A percentile compares a stretch with the other conserved stretches of the same genome.
phyloP scores from a whole-genome alignment of 1,140 invertebrate genomes.

The Leptinotarsa texana region DNA sequence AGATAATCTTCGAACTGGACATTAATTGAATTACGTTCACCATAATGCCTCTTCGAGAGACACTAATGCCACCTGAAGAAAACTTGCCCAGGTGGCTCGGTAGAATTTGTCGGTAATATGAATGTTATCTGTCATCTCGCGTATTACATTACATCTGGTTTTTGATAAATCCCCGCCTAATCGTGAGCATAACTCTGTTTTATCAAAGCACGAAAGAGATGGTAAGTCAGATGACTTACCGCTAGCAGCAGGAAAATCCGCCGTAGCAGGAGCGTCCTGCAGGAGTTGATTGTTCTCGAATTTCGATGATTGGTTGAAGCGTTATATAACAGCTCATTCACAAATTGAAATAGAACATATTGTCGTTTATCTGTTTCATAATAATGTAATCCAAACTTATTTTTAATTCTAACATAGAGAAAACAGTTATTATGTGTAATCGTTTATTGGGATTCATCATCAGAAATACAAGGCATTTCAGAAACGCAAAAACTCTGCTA shows the following conservation, averaged over 20 bases:
- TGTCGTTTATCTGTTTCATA: no score
- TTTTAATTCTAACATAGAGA: no score
- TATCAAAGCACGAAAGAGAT: conserved; percentile 3
- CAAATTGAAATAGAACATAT: no score
- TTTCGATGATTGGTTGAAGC: no score
- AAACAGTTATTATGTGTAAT: no score
- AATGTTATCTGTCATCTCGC: conserved; percentile 14
- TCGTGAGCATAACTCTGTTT: conserved; percentile 18
- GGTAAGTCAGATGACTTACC: conserved; percentile 41
- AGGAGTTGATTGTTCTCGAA: conserved; percentile 46
- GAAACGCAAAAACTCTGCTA: no score
- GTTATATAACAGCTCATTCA: no score
- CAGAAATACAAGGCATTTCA: no score
- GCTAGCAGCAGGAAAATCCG: conserved; percentile 28
- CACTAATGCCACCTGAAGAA: conserved; percentile 13
- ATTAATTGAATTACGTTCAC: conserved; percentile 24
- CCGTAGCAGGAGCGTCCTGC: conserved; percentile 52
- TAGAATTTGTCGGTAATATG: conserved; percentile 12
- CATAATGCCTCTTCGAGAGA: conserved; percentile 18
- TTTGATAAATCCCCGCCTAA: conserved; percentile 14
- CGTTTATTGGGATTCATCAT: no score
- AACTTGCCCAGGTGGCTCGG: conserved; percentile 21
- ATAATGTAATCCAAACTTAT: no score
- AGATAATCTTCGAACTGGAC: conserved; percentile 12
- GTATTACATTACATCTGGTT: conserved; percentile 27